Conservation (phyloP, 2,113 vertebrate genomes). For the Oophaga pumilio region DNA sequence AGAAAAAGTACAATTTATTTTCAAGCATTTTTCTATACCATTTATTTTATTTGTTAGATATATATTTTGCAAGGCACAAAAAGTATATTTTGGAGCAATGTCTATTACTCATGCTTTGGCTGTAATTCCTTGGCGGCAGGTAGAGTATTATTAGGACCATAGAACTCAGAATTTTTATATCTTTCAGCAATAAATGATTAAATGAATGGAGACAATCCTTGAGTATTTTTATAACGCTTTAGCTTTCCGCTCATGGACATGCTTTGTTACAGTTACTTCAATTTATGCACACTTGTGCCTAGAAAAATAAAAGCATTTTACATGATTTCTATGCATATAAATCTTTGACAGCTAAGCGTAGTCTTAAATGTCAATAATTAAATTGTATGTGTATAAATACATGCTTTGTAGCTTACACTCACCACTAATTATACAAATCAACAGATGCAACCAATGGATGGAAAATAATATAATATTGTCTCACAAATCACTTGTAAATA, state of each 20-base stretch:
- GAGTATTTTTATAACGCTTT: not conserved
- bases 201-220: constrained; percentile 20
- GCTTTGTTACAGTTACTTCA: not conserved
- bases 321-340: not conserved
- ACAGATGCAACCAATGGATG: too few relatives aligned
- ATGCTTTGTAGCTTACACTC: too few relatives aligned
- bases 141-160: constrained; percentile 23
- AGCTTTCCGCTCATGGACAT: not conserved
- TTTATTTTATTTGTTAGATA: not conserved
- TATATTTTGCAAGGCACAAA: not conserved
- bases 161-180: constrained; percentile 27
- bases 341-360: too few relatives aligned
- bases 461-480: too few relatives aligned
- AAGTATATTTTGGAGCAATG: not conserved
- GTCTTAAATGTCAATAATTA: too few relatives aligned
- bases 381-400: too few relatives aligned
- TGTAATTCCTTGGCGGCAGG: constrained; percentile 14
- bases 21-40: not conserved
- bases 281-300: not conserved
- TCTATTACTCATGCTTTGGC: constrained; percentile 44
- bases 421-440: too few relatives aligned
- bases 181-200: constrained; percentile 26
- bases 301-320: not conserved
- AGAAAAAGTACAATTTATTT: not conserved
- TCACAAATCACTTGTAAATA: too few relatives aligned